Evolutionary conservation across 2,888 invertebrate species (phyloP).

Genomic region (Elegia similella): DNA sequence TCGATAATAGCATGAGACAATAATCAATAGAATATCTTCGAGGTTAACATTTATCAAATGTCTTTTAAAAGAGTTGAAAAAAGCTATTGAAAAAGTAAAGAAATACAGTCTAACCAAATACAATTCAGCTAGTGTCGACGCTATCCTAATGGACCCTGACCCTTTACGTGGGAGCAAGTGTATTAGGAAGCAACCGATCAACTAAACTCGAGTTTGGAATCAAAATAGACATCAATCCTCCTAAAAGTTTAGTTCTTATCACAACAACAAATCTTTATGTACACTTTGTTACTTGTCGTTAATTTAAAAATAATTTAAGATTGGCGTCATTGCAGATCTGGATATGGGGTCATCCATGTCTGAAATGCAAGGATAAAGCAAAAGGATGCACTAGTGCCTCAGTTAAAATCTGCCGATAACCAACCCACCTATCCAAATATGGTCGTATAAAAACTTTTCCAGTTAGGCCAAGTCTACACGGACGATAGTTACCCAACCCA

Average conservation of each 20-base stretch:
- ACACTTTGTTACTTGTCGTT: too few species aligned
- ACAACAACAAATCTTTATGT: too few species aligned
- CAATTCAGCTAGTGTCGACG: slow-evolving; percentile 8
- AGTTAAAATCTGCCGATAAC: background rate
- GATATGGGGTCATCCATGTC: too few species aligned
- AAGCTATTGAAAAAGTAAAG: too few species aligned
- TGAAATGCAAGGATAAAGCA: background rate
- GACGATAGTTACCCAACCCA: too few species aligned
- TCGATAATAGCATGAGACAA: too few species aligned
- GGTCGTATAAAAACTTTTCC: background rate
- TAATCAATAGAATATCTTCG: too few species aligned
- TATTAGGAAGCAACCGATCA: slow-evolving; percentile 15
- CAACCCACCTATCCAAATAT: background rate
- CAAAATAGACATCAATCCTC: background rate
- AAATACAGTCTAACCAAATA: background rate
- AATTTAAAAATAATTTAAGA: too few species aligned
- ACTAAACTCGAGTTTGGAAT: slow-evolving; percentile 7
- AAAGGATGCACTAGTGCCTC: background rate
- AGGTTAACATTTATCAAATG: too few species aligned
- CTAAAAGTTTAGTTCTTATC: background rate
- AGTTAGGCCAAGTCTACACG: too few species aligned
- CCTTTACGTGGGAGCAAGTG: slow-evolving; percentile 11
- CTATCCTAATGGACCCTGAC: background rate
- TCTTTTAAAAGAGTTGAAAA: too few species aligned
- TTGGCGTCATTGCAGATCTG: too few species aligned